phyloP scores from a whole-genome alignment of 2,113 vertebrate genomes.

The Mastomys coucha region DNA sequence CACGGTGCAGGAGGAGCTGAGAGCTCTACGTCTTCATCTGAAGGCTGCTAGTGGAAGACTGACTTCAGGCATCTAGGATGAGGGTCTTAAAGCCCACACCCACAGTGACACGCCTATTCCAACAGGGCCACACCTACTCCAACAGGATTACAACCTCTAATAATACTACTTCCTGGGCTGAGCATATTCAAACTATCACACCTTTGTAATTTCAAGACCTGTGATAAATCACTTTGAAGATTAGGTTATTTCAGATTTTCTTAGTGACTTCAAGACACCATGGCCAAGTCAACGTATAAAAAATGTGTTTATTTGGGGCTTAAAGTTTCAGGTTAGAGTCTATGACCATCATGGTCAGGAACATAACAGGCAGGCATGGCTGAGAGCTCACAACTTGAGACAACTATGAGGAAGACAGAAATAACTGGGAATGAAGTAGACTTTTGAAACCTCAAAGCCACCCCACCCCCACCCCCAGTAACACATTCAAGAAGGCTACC shows the following conservation, averaged over 20 bases:
- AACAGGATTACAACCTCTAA: too few species aligned
- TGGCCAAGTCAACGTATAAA: neutral
- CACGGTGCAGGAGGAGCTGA: too few species aligned
- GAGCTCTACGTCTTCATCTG: too few species aligned
- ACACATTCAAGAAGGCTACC: neutral
- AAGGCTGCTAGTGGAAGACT: too few species aligned
- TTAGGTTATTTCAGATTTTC: neutral
- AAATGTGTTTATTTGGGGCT: neutral
- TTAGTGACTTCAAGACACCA: neutral
- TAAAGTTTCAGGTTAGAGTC: neutral
- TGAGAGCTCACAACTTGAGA: neutral
- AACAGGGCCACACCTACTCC: too few species aligned
- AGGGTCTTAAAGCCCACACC: too few species aligned
- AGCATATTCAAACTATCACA: too few species aligned
- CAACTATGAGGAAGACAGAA: neutral
- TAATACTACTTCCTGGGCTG: too few species aligned
- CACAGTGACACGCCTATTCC: too few species aligned
- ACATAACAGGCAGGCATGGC: neutral
- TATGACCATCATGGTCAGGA: neutral
- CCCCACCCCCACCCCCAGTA: neutral
- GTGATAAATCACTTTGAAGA: neutral
- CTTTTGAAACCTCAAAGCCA: neutral
- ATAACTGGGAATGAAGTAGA: neutral
- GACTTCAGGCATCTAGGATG: too few species aligned
- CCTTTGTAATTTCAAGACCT: constrained; percentile 23